A percentile compares a stretch with the other conserved stretches of the same genome.
Evolutionary conservation across 2,888 invertebrate species (phyloP).

Genomic region (Chironomus tentans): DNA sequence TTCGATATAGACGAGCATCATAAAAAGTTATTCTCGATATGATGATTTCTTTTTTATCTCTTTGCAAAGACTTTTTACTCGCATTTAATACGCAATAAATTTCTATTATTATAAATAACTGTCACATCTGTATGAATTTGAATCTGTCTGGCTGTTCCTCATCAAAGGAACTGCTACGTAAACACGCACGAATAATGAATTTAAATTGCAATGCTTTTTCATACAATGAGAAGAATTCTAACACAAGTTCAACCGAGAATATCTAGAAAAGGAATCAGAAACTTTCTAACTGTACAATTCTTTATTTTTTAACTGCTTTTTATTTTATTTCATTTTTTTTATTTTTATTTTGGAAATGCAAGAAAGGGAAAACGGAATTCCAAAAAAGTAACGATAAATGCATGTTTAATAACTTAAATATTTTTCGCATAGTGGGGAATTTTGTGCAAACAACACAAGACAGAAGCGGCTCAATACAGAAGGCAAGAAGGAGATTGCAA

Average conservation of each 20-base stretch:
- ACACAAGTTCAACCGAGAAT: background rate
- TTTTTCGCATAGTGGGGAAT: background rate
- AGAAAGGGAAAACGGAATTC: conserved; percentile 27
- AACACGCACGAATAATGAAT: too few relatives aligned
- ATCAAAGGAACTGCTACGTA: background rate
- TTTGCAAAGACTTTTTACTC: too few relatives aligned
- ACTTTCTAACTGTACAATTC: background rate
- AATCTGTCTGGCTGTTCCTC: background rate
- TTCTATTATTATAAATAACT: background rate
- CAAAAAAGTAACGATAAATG: conserved; percentile 24
- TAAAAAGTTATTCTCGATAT: too few relatives aligned
- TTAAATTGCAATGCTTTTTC: background rate
- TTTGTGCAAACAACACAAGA: background rate
- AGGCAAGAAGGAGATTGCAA: background rate
- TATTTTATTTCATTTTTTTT: background rate
- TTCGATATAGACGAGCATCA: background rate
- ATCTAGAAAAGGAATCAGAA: conserved; percentile 4
- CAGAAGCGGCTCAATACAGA: background rate
- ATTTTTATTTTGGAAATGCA: background rate
- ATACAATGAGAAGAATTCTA: background rate
- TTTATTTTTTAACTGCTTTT: too few relatives aligned
- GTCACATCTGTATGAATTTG: background rate
- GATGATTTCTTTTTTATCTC: too few relatives aligned
- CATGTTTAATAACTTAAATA: conserved; percentile 24
- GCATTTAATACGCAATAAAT: background rate